Percentiles rank a stretch among this genome's conserved stretches.
These are phyloP conservation scores for Trichogramma dendrolimi DNA, from an alignment of 2,888 invertebrate species.

Conservation along the genomic window DNA sequence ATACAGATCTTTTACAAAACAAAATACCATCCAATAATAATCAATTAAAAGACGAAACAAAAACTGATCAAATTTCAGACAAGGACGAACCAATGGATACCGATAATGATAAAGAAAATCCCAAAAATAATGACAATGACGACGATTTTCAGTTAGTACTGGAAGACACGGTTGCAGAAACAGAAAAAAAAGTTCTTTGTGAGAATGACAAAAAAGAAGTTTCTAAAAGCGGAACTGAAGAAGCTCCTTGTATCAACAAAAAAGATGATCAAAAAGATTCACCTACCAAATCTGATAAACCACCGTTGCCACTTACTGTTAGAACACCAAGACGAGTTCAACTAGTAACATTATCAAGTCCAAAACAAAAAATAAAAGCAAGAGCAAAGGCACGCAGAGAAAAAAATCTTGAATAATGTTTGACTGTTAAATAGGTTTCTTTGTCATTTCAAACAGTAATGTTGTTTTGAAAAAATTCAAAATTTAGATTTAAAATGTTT, in stretches of 20 bases:
- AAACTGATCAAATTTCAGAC: constrained; percentile 14
- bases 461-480: constrained; percentile 6
- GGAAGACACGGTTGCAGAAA: constrained; percentile 49
- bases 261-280: constrained; percentile 36
- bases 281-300: constrained; percentile 34
- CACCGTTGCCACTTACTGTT: constrained; percentile 37
- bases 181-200: constrained; percentile 5
- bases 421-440: too few relatives aligned
- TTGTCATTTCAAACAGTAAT: background rate
- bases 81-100: constrained; percentile 9
- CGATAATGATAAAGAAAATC: constrained; percentile 29
- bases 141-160: constrained; percentile 61
- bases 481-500: background rate
- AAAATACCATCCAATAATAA: background rate
- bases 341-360: constrained; percentile 74
- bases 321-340: constrained; percentile 67
- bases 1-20: constrained; percentile 39
- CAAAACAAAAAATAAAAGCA: constrained; percentile 64
- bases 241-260: too few relatives aligned
- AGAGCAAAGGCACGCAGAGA: constrained; percentile 3
- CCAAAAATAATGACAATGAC: constrained; percentile 24
- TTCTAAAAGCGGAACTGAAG: too few relatives aligned
- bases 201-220: constrained; percentile 27
- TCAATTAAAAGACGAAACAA: constrained; percentile 13
- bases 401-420: background rate